Conservation (phyloP, 1,140 invertebrate genomes). For the Cyclina sinensis region DNA sequence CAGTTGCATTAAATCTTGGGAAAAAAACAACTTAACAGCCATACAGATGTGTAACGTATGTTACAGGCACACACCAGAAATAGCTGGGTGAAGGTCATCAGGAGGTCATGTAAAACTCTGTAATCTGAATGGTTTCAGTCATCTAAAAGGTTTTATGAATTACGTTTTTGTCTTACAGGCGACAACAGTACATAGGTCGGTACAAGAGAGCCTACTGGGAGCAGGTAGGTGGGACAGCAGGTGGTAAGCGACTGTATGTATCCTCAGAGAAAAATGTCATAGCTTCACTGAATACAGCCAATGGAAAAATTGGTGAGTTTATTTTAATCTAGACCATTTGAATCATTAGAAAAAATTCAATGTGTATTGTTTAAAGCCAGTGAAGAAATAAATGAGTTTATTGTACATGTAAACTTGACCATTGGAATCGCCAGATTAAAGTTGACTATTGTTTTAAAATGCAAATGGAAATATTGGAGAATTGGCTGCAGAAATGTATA, state of each 20-base stretch:
- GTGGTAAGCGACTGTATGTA: conserved; percentile 92
- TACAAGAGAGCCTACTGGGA: conserved; percentile 93
- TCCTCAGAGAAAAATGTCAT: conserved; percentile 96
- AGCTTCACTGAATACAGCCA: conserved; percentile 93
- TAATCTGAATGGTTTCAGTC: not conserved
- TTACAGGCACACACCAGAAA: not conserved
- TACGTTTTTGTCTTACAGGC: conserved; percentile 88
- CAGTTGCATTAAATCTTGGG: too few species aligned
- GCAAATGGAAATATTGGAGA: too few species aligned
- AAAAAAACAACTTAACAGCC: not conserved
- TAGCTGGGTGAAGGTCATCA: not conserved
- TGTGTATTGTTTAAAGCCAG: too few species aligned
- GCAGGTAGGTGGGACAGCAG: conserved; percentile 86
- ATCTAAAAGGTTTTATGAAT: too few species aligned
- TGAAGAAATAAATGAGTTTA: too few species aligned
- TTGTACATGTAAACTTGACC: too few species aligned
- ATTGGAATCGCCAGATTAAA: too few species aligned
- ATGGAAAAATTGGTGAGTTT: conserved; percentile 89
- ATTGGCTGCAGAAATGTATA: too few species aligned
- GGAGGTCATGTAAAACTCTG: not conserved
- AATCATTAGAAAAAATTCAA: too few species aligned
- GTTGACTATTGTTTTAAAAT: too few species aligned
- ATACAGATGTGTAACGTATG: not conserved
- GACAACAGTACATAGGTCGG: conserved; percentile 93
- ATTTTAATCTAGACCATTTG: too few species aligned